Evolutionary conservation across 53 echinoderm and acorn worm genomes (phyloP).

Genomic region (Arbacia lixula): DNA sequence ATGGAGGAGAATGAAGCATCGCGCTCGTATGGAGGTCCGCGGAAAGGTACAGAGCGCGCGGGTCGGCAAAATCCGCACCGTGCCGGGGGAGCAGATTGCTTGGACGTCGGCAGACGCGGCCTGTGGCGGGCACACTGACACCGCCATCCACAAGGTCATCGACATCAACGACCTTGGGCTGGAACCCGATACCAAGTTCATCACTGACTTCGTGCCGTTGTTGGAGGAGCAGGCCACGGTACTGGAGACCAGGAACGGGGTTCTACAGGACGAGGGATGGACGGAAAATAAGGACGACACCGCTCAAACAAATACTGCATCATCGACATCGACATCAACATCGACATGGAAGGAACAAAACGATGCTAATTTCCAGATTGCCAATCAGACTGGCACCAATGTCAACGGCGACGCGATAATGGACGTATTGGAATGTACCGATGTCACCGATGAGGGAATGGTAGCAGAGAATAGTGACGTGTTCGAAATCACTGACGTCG

Average conservation of each 20-base stretch:
- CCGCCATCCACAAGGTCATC: slow-evolving; percentile 19
- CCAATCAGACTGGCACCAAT: too few relatives aligned
- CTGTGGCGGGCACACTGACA: not conserved
- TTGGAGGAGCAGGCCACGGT: slow-evolving; percentile 40
- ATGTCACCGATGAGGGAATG: too few relatives aligned
- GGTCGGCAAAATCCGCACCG: not conserved
- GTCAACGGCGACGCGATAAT: too few relatives aligned
- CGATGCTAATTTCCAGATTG: too few relatives aligned
- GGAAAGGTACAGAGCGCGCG: not conserved
- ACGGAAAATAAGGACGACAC: too few relatives aligned
- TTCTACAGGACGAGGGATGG: slow-evolving; percentile 14
- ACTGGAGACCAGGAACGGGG: slow-evolving; percentile 31
- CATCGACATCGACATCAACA: too few relatives aligned
- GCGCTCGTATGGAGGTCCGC: slow-evolving; percentile 12
- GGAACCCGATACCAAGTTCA: slow-evolving; percentile 32
- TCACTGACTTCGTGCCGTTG: slow-evolving; percentile 37
- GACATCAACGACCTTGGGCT: slow-evolving; percentile 45
- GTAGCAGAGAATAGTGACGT: too few relatives aligned
- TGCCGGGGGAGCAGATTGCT: not conserved
- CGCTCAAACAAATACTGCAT: too few relatives aligned
- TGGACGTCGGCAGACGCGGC: not conserved
- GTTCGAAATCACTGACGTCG: too few relatives aligned
- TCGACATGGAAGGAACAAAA: too few relatives aligned
- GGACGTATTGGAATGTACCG: too few relatives aligned
- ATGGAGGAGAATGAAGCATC: slow-evolving; percentile 40